Percentiles rank a stretch among this genome's conserved stretches.
Evolutionary conservation across 2,113 vertebrate species (phyloP).

Genomic region (Corythornis cristatus): DNA sequence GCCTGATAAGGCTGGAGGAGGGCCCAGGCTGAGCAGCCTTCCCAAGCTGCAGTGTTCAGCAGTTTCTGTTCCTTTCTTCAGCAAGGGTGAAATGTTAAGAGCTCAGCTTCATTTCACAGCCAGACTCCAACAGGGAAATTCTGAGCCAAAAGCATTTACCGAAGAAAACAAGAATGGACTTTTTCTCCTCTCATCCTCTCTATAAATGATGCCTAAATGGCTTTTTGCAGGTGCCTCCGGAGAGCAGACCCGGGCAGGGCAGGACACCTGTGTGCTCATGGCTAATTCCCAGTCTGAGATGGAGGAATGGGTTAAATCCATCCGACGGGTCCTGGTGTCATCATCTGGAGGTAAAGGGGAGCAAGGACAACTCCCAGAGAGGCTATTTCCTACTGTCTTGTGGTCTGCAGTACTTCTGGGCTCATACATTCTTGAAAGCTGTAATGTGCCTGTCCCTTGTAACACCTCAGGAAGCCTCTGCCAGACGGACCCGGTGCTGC

Average conservation of each 20-base stretch:
- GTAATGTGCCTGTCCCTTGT: fast-evolving
- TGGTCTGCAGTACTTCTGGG: neutral
- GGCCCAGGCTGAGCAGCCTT: neutral
- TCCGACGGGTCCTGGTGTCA: constrained; percentile 82
- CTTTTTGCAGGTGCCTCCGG: constrained; percentile 72
- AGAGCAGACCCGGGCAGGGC: constrained; percentile 78
- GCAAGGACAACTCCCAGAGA: neutral
- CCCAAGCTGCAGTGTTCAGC: neutral
- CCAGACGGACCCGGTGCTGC: fast-evolving
- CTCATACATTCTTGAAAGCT: neutral
- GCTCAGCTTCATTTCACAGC: neutral
- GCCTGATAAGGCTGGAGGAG: fast-evolving
- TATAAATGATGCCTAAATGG: too few relatives aligned
- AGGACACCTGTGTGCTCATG: constrained; percentile 88
- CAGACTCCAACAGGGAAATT: fast-evolving
- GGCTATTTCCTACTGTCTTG: fast-evolving
- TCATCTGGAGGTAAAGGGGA: constrained; percentile 84
- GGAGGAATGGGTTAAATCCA: constrained; percentile 93
- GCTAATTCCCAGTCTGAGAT: constrained; percentile 90
- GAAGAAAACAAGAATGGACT: neutral
- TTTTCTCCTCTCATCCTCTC: neutral
- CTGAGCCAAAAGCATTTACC: neutral
- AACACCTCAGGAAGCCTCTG: fast-evolving
- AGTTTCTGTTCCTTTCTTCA: constrained; percentile 11
- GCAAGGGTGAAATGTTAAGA: neutral